A percentile compares a stretch with the other conserved stretches of the same genome.
These are phyloP conservation scores for Chalcosyrphus nemorum DNA, from an alignment of 2,888 invertebrate species.

Conservation along the genomic window DNA sequence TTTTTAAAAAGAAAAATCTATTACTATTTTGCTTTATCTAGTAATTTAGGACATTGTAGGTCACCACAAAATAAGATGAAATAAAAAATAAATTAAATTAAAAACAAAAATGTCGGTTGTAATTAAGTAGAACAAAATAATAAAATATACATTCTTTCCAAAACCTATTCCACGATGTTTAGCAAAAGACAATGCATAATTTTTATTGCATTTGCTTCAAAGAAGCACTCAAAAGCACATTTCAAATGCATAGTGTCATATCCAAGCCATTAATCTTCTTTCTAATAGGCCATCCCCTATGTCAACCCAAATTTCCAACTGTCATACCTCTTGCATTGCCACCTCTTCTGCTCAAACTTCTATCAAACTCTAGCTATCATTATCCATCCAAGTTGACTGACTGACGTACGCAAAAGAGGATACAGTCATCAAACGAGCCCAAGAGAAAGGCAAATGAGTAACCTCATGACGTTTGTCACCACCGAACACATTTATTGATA, in stretches of 20 bases:
- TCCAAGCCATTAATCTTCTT: neutral
- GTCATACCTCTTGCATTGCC: neutral
- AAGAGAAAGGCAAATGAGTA: constrained; percentile 51
- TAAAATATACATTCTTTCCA: no score
- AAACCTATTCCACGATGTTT: no score
- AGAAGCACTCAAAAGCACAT: no score
- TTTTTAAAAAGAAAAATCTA: no score
- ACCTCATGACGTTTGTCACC: constrained; percentile 58
- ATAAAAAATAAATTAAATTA: no score
- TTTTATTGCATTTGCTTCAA: no score
- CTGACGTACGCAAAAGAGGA: constrained; percentile 50
- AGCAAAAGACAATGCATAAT: no score
- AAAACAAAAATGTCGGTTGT: no score
- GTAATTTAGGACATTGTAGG: no score
- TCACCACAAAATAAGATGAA: no score
- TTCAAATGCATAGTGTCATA: neutral
- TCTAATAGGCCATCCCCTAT: neutral
- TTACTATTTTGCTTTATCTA: no score
- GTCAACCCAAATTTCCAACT: neutral
- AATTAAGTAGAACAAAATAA: no score
- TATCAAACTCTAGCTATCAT: constrained; percentile 31
- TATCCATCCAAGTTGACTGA: constrained; percentile 37
- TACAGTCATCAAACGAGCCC: constrained; percentile 40
- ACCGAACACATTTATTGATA: constrained; percentile 66
- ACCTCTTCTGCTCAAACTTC: neutral